These are phyloP conservation scores for Maccullochella peelii DNA, from an alignment of 2,113 vertebrate genomes.

Conservation along the genomic window DNA sequence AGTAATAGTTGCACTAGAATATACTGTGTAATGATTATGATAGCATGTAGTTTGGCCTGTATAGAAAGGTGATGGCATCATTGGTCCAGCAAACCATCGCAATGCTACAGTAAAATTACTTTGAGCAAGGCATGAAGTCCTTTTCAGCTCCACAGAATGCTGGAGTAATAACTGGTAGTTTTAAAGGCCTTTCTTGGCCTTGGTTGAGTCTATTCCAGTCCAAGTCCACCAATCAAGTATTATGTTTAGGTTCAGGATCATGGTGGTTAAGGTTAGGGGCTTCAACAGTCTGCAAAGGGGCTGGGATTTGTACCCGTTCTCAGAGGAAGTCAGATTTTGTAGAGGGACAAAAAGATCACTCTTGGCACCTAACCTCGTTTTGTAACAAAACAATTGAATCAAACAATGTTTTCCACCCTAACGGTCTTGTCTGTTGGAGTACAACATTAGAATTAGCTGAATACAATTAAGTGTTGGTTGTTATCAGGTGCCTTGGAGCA, in stretches of 20 bases:
- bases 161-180: background rate
- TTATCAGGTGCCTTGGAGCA: constrained; percentile 88
- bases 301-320: background rate
- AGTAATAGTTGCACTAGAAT: background rate
- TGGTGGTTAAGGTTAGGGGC: background rate
- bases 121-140: background rate
- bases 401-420: background rate
- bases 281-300: background rate
- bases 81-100: background rate
- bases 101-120: background rate
- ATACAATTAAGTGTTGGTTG: background rate
- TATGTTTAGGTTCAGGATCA: background rate
- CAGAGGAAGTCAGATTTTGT: background rate
- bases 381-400: background rate
- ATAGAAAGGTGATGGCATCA: background rate
- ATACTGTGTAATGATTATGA: background rate
- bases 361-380: background rate
- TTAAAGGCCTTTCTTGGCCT: background rate
- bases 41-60: background rate
- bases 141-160: background rate
- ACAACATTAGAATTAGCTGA: background rate
- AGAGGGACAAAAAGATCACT: background rate
- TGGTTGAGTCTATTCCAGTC: background rate
- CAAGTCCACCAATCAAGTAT: background rate
- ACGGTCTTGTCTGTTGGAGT: background rate